These are phyloP conservation scores for Macrosteles quadrilineatus DNA, from an alignment of 1,140 invertebrate species.

Conservation along the genomic window DNA sequence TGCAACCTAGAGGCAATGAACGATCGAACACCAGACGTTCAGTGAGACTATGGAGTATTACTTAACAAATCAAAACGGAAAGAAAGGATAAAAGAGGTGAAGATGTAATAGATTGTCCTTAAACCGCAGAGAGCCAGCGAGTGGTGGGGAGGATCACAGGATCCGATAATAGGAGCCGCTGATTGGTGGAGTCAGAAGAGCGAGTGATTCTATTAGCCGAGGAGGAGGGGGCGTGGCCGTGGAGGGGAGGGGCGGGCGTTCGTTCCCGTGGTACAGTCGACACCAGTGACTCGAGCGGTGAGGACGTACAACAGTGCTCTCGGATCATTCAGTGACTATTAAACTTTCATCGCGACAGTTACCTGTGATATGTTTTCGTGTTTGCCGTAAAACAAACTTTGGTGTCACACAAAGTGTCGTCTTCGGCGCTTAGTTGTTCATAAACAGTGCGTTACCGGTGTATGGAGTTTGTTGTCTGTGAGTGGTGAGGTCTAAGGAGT, in stretches of 20 bases:
- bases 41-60: constrained; percentile 12
- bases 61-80: constrained; percentile 26
- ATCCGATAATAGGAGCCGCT: constrained; percentile 13
- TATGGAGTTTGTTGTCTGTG: too few relatives aligned
- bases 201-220: constrained; percentile 23
- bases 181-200: constrained; percentile 20
- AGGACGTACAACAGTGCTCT: not conserved
- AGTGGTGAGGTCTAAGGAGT: not conserved
- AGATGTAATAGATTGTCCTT: constrained; percentile 24
- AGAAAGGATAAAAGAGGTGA: constrained; percentile 21
- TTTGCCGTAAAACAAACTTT: not conserved
- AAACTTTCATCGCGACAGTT: not conserved
- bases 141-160: constrained; percentile 1
- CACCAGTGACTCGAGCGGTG: not conserved
- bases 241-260: not conserved
- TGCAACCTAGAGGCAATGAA: not conserved
- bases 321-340: not conserved
- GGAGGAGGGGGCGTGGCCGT: constrained; percentile 24
- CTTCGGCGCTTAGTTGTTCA: not conserved
- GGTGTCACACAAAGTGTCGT: not conserved
- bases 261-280: not conserved
- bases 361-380: not conserved
- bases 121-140: constrained; percentile 1
- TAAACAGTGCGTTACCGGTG: too few relatives aligned
- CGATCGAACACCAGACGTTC: constrained; percentile 14